These are phyloP conservation scores for Rotaria magnacalcarata DNA, from an alignment of 2,888 invertebrate genomes.

Conservation along the genomic window DNA sequence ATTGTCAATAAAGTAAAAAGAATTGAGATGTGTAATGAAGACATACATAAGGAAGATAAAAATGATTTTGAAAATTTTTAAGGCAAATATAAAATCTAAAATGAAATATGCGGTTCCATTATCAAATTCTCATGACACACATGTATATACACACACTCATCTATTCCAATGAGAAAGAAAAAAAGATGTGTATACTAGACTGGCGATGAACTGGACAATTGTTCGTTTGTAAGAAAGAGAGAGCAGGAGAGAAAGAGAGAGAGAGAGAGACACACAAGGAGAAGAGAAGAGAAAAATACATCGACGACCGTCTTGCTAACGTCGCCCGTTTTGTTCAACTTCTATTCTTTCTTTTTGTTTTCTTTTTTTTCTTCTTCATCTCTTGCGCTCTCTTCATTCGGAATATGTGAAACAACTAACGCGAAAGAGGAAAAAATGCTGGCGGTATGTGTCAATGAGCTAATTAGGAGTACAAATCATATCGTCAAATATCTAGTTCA, in stretches of 20 bases:
- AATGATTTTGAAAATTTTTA: background rate
- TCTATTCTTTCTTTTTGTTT: background rate
- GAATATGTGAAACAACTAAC: background rate
- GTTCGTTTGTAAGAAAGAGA: constrained; percentile 11
- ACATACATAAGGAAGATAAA: constrained; percentile 22
- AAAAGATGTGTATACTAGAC: constrained; percentile 18
- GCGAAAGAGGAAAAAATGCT: background rate
- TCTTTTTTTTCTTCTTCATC: background rate
- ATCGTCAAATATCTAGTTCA: constrained; percentile 18
- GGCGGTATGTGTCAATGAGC: constrained; percentile 11
- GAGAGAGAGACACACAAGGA: background rate
- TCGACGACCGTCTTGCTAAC: background rate
- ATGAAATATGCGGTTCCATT: background rate
- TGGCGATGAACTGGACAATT: constrained; percentile 26
- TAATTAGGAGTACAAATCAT: constrained; percentile 16
- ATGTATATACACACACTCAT: background rate
- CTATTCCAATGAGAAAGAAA: constrained; percentile 2
- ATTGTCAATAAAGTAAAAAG: constrained; percentile 22
- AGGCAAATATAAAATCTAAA: constrained; percentile 6
- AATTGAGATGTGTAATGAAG: constrained; percentile 19
- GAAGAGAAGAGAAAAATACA: background rate
- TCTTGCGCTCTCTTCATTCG: background rate
- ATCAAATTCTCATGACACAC: background rate
- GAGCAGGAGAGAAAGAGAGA: background rate
- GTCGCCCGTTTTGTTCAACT: constrained; percentile 29